A percentile compares a stretch with the other conserved stretches of the same genome.
phyloP scores from a whole-genome alignment of 1,140 invertebrate species.

The Aphelinus certus region DNA sequence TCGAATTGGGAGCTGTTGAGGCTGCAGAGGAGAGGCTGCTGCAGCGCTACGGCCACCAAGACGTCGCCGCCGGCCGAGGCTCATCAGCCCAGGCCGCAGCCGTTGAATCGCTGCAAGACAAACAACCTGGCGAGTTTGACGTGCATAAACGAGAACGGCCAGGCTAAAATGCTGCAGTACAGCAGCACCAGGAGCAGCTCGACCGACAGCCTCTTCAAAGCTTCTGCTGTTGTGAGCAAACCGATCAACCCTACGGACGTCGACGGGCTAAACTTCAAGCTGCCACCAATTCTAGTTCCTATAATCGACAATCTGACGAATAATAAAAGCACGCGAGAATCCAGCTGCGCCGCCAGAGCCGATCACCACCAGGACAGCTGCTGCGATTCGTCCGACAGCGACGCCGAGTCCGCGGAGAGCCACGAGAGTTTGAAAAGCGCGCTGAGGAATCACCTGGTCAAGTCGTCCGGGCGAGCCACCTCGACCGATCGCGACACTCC shows the following conservation, averaged over 20 bases:
- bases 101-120: constrained; percentile 42
- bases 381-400: constrained; percentile 47
- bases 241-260: constrained; percentile 45
- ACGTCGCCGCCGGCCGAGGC: constrained; percentile 45
- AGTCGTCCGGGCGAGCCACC: constrained; percentile 29
- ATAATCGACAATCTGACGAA: constrained; percentile 66
- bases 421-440: constrained; percentile 53
- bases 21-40: constrained; percentile 69
- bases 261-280: constrained; percentile 62
- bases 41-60: constrained; percentile 45
- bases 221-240: not conserved
- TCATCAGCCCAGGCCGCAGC: constrained; percentile 46
- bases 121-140: constrained; percentile 55
- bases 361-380: constrained; percentile 21
- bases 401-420: constrained; percentile 55
- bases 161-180: constrained; percentile 52
- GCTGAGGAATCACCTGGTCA: constrained; percentile 50
- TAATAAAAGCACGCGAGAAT: constrained; percentile 65
- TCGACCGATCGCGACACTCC: too few species aligned
- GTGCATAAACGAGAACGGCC: constrained; percentile 58
- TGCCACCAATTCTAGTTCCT: constrained; percentile 77
- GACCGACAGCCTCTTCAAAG: constrained; percentile 50
- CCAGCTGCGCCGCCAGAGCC: constrained; percentile 4
- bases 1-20: constrained; percentile 83
- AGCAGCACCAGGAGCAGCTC: constrained; percentile 55